phyloP scores from a whole-genome alignment of 2,888 invertebrate genomes.

The Eulithis prunata region DNA sequence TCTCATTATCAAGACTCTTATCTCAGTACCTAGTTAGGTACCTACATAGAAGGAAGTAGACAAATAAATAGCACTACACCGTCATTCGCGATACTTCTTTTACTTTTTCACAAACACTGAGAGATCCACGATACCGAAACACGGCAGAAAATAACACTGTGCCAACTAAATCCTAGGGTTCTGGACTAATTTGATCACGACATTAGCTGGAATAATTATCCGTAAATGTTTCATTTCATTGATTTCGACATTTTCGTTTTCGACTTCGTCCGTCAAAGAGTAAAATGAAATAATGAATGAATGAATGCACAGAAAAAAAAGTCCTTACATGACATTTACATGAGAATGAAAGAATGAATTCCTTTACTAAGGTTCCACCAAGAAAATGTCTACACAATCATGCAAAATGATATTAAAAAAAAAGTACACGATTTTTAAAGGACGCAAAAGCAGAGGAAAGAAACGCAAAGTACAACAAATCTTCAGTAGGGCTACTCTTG shows the following conservation, averaged over 20 bases:
- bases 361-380: no score
- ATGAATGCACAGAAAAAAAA: no score
- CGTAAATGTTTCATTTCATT: conserved; percentile 35
- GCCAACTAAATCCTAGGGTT: conserved; percentile 25
- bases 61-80: conserved; percentile 61
- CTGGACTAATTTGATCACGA: conserved; percentile 15
- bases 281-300: background rate
- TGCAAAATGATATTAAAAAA: no score
- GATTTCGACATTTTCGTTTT: conserved; percentile 37
- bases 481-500: no score
- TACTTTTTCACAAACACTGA: conserved; percentile 22
- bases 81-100: conserved; percentile 40
- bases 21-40: conserved; percentile 67
- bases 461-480: no score
- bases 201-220: background rate
- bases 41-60: conserved; percentile 74
- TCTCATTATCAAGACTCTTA: conserved; percentile 75
- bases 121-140: conserved; percentile 3
- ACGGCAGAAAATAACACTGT: conserved; percentile 18
- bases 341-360: no score
- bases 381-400: no score
- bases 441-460: no score
- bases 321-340: no score
- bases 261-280: conserved; percentile 3
- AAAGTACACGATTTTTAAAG: no score